Evolutionary conservation across 1,140 invertebrate species (phyloP).

Genomic region (Cheumatopsyche charites): DNA sequence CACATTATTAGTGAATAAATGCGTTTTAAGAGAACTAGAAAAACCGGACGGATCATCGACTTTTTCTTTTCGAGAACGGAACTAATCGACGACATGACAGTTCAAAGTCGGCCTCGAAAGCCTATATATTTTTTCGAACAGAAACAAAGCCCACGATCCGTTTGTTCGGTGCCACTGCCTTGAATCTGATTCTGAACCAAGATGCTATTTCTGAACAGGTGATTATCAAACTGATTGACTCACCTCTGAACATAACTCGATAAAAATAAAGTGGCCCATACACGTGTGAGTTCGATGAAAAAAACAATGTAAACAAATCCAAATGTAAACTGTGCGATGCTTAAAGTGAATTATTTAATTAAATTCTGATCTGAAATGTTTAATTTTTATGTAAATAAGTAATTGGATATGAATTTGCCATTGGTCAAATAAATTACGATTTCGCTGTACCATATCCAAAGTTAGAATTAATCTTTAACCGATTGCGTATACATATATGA

Average conservation of each 20-base stretch:
- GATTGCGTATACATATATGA: too few relatives aligned
- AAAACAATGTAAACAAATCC: too few relatives aligned
- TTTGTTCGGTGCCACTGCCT: background rate
- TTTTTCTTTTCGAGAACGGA: background rate
- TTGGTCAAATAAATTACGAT: too few relatives aligned
- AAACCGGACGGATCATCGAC: background rate
- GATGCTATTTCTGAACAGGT: slow-evolving; percentile 13
- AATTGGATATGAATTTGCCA: too few relatives aligned
- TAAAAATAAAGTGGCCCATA: background rate
- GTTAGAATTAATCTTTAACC: too few relatives aligned
- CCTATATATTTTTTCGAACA: too few relatives aligned
- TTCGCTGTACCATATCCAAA: too few relatives aligned
- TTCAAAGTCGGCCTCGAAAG: slow-evolving; percentile 9
- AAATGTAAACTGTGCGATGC: too few relatives aligned
- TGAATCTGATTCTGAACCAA: background rate
- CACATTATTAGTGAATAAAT: background rate
- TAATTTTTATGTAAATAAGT: too few relatives aligned
- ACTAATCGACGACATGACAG: background rate
- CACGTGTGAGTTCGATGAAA: background rate
- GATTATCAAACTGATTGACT: slow-evolving; percentile 12
- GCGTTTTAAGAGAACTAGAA: background rate
- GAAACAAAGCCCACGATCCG: background rate
- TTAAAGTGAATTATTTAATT: too few relatives aligned
- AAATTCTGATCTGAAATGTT: too few relatives aligned
- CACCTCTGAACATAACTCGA: background rate